Evolutionary conservation across 2,888 invertebrate species (phyloP).

Genomic region (Lepas anatifera): DNA sequence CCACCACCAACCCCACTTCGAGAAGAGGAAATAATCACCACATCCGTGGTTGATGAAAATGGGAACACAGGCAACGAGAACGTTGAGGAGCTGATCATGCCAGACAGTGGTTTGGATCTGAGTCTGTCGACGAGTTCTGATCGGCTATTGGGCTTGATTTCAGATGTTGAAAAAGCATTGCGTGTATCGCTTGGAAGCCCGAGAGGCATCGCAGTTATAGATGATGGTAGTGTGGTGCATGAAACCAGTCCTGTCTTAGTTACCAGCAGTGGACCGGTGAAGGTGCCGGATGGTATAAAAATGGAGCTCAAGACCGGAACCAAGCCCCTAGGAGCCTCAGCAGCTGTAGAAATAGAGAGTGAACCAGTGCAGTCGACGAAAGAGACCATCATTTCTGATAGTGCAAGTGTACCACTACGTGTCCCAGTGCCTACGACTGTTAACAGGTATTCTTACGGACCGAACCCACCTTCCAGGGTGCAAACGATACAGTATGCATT

Average conservation of each 20-base stretch:
- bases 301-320: not conserved
- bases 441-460: too few relatives aligned
- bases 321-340: too few relatives aligned
- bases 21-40: too few relatives aligned
- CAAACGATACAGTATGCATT: not conserved
- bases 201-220: not conserved
- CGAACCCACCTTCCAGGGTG: too few relatives aligned
- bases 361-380: too few relatives aligned
- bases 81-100: not conserved
- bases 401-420: too few relatives aligned
- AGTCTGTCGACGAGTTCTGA: not conserved
- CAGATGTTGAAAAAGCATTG: not conserved
- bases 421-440: too few relatives aligned
- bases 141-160: not conserved
- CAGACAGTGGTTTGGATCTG: not conserved
- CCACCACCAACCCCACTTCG: too few relatives aligned
- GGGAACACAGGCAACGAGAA: too few relatives aligned
- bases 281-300: not conserved
- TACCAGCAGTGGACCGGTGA: not conserved
- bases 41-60: too few relatives aligned
- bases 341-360: too few relatives aligned
- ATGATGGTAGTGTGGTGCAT: not conserved
- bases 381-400: too few relatives aligned
- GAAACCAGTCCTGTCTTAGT: not conserved
- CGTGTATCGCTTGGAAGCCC: not conserved